A percentile compares a stretch with the other conserved stretches of the same genome.
Evolutionary conservation across 2,888 invertebrate genomes (phyloP).

Genomic region (Aquatica leii): DNA sequence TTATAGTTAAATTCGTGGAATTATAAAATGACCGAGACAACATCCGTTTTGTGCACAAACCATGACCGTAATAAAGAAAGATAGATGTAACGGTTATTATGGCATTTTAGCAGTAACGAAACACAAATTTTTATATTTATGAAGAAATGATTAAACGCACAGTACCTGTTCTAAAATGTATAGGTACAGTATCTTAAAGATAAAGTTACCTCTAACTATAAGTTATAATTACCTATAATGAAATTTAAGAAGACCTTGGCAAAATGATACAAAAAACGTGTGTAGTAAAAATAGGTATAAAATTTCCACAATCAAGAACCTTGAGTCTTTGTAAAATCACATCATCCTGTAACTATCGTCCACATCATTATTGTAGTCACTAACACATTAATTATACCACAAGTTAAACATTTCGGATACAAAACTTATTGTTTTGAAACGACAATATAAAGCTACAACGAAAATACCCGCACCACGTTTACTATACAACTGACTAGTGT

Average conservation of each 20-base stretch:
- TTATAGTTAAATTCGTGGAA: too few relatives aligned
- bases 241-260: conserved; percentile 27
- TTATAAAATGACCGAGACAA: not conserved
- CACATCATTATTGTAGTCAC: conserved; percentile 2
- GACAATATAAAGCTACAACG: too few relatives aligned
- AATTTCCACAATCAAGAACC: conserved; percentile 29
- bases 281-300: conserved; percentile 29
- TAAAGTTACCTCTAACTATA: conserved; percentile 12
- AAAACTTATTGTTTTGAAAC: too few relatives aligned
- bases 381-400: not conserved
- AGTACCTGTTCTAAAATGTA: not conserved
- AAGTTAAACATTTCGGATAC: too few relatives aligned
- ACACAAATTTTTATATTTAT: not conserved
- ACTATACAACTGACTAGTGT: not conserved
- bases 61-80: conserved; percentile 30
- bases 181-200: not conserved
- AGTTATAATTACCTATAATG: conserved; percentile 23
- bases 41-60: conserved; percentile 35
- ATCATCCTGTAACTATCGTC: conserved; percentile 8
- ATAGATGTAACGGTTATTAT: conserved; percentile 29
- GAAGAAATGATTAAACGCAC: too few relatives aligned
- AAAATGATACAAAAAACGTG: conserved; percentile 22
- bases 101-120: conserved; percentile 13
- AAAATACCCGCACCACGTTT: not conserved
- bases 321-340: conserved; percentile 22